Base-by-base conservation (phyloP, 2,888 invertebrate genomes). In the Heliconius sara region DNA sequence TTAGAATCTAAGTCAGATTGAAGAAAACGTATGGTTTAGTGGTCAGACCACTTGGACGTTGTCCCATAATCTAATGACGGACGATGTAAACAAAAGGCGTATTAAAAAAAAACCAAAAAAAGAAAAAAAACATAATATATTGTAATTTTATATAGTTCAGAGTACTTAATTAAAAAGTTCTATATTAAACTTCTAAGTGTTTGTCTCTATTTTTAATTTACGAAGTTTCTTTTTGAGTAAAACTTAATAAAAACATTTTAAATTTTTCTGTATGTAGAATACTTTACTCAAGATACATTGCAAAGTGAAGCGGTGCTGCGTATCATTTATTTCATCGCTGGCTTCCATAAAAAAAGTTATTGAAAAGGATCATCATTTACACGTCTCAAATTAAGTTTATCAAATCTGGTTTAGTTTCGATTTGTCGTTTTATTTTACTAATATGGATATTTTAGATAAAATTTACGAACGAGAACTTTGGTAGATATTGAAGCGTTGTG, bases 341-440 rank as follows among this genome's bases (percentile, higher is more conserved):
- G 78, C 78, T 27, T 68, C 43, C 60, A 74, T 78, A 74, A 74
- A 74, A 66, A 16, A 39, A 74, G 71, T 81, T 81, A 81, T 81
- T 79, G 81, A 78, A 81, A 74, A 66, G 67, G 79, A 81, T 81
- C 72, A 57, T 79, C 60, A 52, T 78, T 79, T 81, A 67, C 39
- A 39, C 39, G 9, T 74, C 27, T 43, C 25, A 66, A 39, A 39
- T 39, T 39, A 68, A 27, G 60, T 65, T 39, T 16, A 39, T 34
- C 13, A 74, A 63, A 39, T 60, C 34, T 74, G 3, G n/a, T 4
- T 72, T 57, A 57, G 52, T 52, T 52, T 22, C 2, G 6, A 19
- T 19, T 52, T 52, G 2, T 47, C 16, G 6, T 22, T 22, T 22
- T 57, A 9, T 57, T 57, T 0, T 22, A 57, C 0, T 57, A n/a